Conservation (phyloP, 2,113 vertebrate genomes). For the Probosciger aterrimus region DNA sequence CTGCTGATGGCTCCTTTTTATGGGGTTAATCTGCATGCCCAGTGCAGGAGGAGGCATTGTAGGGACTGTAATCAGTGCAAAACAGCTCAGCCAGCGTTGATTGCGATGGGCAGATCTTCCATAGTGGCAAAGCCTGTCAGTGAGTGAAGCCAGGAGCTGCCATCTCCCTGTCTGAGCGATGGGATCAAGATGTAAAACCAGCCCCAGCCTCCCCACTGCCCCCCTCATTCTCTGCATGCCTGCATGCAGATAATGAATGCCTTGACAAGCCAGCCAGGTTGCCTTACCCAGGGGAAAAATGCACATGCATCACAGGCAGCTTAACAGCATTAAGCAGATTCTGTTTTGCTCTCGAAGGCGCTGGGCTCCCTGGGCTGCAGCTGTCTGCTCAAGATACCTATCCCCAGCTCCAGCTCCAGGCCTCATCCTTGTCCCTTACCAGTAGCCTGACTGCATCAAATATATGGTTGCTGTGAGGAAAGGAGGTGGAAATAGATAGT, state of each 20-base stretch:
- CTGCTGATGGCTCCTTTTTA: background rate
- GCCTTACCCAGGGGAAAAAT: background rate
- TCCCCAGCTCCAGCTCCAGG: background rate
- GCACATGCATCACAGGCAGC: background rate
- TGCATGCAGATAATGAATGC: rapidly evolving
- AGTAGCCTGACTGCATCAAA: background rate
- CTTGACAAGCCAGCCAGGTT: background rate
- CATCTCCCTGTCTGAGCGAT: rapidly evolving
- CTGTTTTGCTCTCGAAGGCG: background rate
- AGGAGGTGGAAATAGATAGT: background rate
- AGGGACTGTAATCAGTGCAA: background rate
- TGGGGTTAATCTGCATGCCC: background rate
- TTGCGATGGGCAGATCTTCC: background rate
- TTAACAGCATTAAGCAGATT: background rate
- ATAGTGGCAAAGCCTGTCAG: background rate
- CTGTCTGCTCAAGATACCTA: background rate
- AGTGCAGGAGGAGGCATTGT: background rate
- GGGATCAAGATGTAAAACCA: background rate
- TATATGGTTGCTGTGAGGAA: background rate
- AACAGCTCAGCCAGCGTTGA: background rate
- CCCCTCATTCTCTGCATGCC: rapidly evolving
- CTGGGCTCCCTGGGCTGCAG: background rate
- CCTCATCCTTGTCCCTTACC: background rate
- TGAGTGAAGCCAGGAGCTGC: background rate
- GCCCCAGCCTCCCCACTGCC: background rate